phyloP scores from a whole-genome alignment of 2,797 vertebrate genomes.

The Urophycis tenuis region DNA sequence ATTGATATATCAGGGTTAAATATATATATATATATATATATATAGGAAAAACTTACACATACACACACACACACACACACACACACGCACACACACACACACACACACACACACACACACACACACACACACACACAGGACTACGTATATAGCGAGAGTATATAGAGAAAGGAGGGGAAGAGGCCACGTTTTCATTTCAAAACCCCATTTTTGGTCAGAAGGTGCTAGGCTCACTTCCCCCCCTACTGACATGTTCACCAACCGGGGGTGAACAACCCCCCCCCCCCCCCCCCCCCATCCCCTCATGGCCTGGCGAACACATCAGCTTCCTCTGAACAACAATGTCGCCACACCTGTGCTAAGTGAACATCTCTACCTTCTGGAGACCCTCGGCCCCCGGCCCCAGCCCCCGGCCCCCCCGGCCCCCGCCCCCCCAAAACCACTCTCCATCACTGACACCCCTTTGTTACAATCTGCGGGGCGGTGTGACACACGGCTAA shows the following conservation, averaged over 20 bases:
- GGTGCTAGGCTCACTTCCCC: background rate
- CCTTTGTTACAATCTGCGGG: slow-evolving; percentile 64
- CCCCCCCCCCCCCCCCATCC: slow-evolving; percentile 11
- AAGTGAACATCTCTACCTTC: slow-evolving; percentile 39
- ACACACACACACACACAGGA: background rate
- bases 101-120: background rate
- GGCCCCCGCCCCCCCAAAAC: too few species aligned
- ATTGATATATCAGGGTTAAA: background rate
- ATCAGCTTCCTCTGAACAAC: slow-evolving; percentile 39
- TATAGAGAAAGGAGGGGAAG: background rate
- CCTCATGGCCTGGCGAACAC: background rate
- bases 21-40: background rate
- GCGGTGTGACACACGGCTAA: slow-evolving; percentile 58
- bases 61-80: background rate
- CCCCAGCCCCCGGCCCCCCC: background rate
- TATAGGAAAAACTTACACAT: background rate
- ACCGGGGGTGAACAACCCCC: too few species aligned
- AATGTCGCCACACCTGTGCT: slow-evolving; percentile 34
- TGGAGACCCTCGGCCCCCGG: background rate
- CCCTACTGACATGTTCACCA: background rate
- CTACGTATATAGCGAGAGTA: background rate
- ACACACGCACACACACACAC: background rate
- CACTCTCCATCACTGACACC: slow-evolving; percentile 50
- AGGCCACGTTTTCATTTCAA: background rate
- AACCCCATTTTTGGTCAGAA: background rate